These are phyloP conservation scores for Meandrusa payeni DNA, from an alignment of 2,888 invertebrate species.

Conservation along the genomic window DNA sequence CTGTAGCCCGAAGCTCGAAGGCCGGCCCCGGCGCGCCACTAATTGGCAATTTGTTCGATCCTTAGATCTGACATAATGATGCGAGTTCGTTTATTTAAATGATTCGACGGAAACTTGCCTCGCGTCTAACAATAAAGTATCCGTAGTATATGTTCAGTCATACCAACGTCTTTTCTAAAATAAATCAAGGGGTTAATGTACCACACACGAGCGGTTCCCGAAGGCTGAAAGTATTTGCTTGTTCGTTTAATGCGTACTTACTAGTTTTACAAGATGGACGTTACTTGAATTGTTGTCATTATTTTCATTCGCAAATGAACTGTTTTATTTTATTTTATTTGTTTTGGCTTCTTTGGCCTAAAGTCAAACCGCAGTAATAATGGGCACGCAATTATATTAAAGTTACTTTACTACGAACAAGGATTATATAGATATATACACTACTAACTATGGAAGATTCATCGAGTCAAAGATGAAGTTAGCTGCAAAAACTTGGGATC, in stretches of 20 bases:
- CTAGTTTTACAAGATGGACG: slow-evolving; percentile 16
- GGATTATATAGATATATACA: too few relatives aligned
- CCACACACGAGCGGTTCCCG: slow-evolving; percentile 39
- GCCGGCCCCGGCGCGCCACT: slow-evolving; percentile 56
- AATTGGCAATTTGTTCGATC: slow-evolving; percentile 81
- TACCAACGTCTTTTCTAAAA: slow-evolving; percentile 38
- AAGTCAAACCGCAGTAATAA: too few relatives aligned
- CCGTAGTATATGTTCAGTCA: slow-evolving; percentile 17
- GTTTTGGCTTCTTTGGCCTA: too few relatives aligned
- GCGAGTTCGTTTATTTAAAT: slow-evolving; percentile 79
- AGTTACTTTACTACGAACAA: too few relatives aligned
- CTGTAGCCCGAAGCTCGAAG: slow-evolving; percentile 42
- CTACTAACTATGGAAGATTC: too few relatives aligned
- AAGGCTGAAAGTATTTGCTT: slow-evolving; percentile 38
- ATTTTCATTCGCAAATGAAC: too few relatives aligned
- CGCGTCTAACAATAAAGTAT: slow-evolving; percentile 40
- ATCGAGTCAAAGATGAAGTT: too few relatives aligned
- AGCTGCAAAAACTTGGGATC: too few relatives aligned
- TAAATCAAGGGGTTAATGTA: slow-evolving; percentile 52
- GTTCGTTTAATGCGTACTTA: slow-evolving; percentile 19
- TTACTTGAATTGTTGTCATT: slow-evolving; percentile 24
- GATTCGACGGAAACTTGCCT: slow-evolving; percentile 71
- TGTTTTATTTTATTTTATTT: too few relatives aligned
- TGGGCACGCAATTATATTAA: too few relatives aligned
- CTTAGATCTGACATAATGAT: slow-evolving; percentile 78